Evolutionary conservation across 2,113 vertebrate genomes (phyloP).

Genomic region (Pachypanchax playfairii): DNA sequence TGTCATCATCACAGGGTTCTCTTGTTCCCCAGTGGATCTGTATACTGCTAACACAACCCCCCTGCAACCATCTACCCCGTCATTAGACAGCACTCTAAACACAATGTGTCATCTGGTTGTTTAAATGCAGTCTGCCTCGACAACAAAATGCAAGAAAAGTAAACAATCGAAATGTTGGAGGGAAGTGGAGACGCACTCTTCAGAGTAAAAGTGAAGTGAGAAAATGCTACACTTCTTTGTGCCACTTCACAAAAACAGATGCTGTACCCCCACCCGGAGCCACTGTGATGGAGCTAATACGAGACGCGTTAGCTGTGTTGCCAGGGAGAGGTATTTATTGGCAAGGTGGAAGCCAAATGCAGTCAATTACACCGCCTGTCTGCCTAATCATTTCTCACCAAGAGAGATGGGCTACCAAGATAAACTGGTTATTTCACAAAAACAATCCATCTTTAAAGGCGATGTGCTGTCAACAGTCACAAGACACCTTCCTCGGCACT

Average conservation of each 20-base stretch:
- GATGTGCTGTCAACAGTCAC: slow-evolving; percentile 53
- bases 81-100: slow-evolving; percentile 55
- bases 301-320: slow-evolving; percentile 50
- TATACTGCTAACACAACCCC: slow-evolving; percentile 18
- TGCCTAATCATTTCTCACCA: slow-evolving; percentile 74
- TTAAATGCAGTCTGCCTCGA: slow-evolving; percentile 44
- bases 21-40: slow-evolving; percentile 41
- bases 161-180: slow-evolving; percentile 30
- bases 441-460: slow-evolving; percentile 75
- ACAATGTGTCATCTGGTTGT: slow-evolving; percentile 55
- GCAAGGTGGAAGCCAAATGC: slow-evolving; percentile 76
- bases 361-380: slow-evolving; percentile 78
- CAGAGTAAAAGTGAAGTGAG: slow-evolving; percentile 7
- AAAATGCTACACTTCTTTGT: slow-evolving; percentile 22
- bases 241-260: slow-evolving; percentile 18
- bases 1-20: slow-evolving; percentile 58
- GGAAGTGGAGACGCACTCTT: slow-evolving; percentile 1
- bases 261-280: slow-evolving; percentile 43
- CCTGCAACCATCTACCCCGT: slow-evolving; percentile 37
- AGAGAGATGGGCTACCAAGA: slow-evolving; percentile 72
- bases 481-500: slow-evolving; percentile 41
- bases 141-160: slow-evolving; percentile 33
- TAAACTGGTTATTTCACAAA: slow-evolving; percentile 77
- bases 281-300: slow-evolving; percentile 67
- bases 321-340: slow-evolving; percentile 68